Percentiles rank a stretch among this genome's conserved stretches.
These are phyloP conservation scores for Thelaira solivaga DNA, from an alignment of 2,888 invertebrate genomes.

Conservation along the genomic window DNA sequence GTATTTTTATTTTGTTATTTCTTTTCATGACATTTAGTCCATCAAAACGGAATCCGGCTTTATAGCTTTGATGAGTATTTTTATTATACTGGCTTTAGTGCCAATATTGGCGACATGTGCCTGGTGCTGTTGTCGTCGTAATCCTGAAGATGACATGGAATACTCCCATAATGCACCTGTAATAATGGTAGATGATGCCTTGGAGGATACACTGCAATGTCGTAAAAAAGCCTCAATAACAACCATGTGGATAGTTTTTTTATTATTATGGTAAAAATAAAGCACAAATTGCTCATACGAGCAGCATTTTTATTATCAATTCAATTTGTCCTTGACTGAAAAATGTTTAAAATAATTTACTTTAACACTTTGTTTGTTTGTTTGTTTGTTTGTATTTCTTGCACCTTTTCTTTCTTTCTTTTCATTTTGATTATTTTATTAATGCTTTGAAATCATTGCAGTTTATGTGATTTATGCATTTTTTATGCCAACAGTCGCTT, in stretches of 20 bases:
- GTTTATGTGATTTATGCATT: slow-evolving; percentile 80
- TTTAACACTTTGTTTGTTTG: neutral
- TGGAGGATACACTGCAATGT: slow-evolving; percentile 73
- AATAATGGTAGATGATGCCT: slow-evolving; percentile 72
- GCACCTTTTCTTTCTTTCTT: neutral
- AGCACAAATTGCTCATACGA: neutral
- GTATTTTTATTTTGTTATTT: neutral
- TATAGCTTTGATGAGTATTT: slow-evolving; percentile 81
- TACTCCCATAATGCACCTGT: slow-evolving; percentile 70
- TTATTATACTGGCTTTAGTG: slow-evolving; percentile 81
- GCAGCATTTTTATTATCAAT: neutral
- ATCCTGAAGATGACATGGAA: slow-evolving; percentile 77
- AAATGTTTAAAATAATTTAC: neutral
- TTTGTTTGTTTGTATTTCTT: too few relatives aligned
- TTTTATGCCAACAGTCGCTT: slow-evolving; percentile 82
- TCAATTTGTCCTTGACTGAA: neutral
- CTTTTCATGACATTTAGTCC: slow-evolving; percentile 78
- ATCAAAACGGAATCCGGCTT: slow-evolving; percentile 85
- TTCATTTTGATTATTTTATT: slow-evolving; percentile 3
- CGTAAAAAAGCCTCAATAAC: slow-evolving; percentile 72
- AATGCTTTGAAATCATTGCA: slow-evolving; percentile 69
- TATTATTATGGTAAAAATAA: slow-evolving; percentile 72
- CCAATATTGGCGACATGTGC: slow-evolving; percentile 82
- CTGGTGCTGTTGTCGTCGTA: slow-evolving; percentile 76
- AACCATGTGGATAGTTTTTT: slow-evolving; percentile 74